phyloP scores from a whole-genome alignment of 2,797 vertebrate species.

The Aeoliscus strigatus region DNA sequence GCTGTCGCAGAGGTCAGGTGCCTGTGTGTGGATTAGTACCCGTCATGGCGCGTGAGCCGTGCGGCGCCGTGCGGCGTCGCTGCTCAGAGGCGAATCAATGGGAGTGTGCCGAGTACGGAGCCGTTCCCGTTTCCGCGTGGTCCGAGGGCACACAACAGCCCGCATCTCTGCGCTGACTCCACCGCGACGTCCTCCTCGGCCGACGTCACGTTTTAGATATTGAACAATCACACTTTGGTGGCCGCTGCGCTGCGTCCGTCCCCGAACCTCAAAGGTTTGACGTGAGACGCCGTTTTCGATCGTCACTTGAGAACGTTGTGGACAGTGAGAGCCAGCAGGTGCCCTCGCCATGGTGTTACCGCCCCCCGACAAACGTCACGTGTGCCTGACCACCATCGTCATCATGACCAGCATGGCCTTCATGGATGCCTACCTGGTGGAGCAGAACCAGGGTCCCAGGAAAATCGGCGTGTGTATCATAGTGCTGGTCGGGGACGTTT shows the following conservation, averaged over 20 bases:
- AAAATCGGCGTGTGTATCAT: constrained; percentile 81
- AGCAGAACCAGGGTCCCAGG: constrained; percentile 82
- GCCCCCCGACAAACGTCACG: constrained; percentile 84
- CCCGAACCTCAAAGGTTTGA: constrained; percentile 12
- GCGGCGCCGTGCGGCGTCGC: constrained; percentile 47
- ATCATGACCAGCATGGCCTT: constrained; percentile 83
- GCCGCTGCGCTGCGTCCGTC: too few relatives aligned
- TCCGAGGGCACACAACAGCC: constrained; percentile 59
- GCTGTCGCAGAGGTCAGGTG: constrained; percentile 32
- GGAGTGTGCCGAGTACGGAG: constrained; percentile 70
- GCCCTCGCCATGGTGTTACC: constrained; percentile 71
- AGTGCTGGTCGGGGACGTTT: constrained; percentile 85
- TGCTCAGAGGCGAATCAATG: constrained; percentile 65
- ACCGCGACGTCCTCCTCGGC: too few relatives aligned
- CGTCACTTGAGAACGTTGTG: constrained; percentile 21
- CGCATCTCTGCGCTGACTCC: constrained; percentile 35
- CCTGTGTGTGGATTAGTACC: constrained; percentile 51
- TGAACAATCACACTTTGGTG: too few relatives aligned
- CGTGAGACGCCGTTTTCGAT: constrained; percentile 13
- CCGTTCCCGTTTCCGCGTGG: constrained; percentile 60
- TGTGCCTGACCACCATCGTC: constrained; percentile 80
- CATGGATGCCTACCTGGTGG: constrained; percentile 80
- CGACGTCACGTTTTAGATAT: too few relatives aligned
- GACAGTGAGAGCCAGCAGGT: constrained; percentile 51
- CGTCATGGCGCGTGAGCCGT: constrained; percentile 62